Percentiles rank a stretch among this genome's conserved stretches.
These are phyloP conservation scores for Morinoia aosen DNA, from an alignment of 2,888 invertebrate species.

Conservation along the genomic window DNA sequence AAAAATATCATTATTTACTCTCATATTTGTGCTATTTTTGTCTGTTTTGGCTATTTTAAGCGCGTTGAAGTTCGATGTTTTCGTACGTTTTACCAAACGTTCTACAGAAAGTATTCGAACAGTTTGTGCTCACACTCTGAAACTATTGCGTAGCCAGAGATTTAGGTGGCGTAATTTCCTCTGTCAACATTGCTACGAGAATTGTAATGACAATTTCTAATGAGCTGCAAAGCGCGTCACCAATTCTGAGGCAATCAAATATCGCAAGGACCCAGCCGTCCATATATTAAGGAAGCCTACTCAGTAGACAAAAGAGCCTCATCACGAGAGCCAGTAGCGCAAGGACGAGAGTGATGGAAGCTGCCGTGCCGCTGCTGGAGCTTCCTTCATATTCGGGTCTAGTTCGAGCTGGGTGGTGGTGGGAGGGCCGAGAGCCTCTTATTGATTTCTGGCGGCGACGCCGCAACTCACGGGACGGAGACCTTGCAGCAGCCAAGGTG, in stretches of 20 bases:
- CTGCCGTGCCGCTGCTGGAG: conserved; percentile 9
- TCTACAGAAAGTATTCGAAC: no score
- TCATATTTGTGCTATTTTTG: neutral
- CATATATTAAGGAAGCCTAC: neutral
- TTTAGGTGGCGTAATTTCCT: neutral
- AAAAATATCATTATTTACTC: neutral
- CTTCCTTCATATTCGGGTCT: neutral
- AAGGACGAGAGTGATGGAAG: conserved; percentile 10
- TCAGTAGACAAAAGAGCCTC: neutral
- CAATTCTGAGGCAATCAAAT: no score
- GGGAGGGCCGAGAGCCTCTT: conserved; percentile 37
- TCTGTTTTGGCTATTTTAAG: neutral
- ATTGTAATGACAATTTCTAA: neutral
- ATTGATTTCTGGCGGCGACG: conserved; percentile 48
- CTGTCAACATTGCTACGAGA: neutral
- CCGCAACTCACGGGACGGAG: conserved; percentile 39
- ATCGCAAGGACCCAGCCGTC: neutral
- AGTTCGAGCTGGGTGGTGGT: neutral
- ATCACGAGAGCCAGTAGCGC: neutral
- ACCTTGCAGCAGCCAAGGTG: conserved; percentile 47
- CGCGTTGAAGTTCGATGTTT: neutral
- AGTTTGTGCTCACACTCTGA: no score
- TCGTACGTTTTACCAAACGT: neutral
- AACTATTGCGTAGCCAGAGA: no score
- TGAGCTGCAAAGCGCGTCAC: neutral